phyloP scores from a whole-genome alignment of 30 jellyfish, hydroid and myxozoan genomes.

The Clytia hemisphaerica region DNA sequence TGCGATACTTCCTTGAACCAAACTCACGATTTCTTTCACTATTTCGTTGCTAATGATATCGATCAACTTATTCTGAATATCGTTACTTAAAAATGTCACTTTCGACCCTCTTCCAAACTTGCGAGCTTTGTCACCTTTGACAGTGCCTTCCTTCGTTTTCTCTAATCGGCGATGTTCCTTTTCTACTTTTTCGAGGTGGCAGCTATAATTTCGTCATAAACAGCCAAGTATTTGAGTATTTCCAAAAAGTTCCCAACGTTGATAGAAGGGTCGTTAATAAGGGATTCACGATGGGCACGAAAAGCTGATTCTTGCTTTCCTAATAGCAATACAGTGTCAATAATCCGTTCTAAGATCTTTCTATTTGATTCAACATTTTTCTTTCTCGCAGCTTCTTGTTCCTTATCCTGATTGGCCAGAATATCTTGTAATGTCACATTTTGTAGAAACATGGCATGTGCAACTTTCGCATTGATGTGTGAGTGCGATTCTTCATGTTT shows the following conservation, averaged over 20 bases:
- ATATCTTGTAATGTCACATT: background rate
- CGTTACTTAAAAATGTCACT: conserved; percentile 19
- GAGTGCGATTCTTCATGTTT: conserved; percentile 5
- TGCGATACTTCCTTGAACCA: conserved; percentile 8
- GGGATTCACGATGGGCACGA: conserved; percentile 23
- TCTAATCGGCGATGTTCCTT: background rate
- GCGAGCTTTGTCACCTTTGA: background rate
- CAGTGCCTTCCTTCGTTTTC: background rate
- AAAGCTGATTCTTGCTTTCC: conserved; percentile 31
- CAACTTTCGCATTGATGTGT: conserved; percentile 13
- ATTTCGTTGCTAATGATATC: conserved; percentile 16
- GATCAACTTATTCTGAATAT: conserved; percentile 18
- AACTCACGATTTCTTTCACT: background rate
- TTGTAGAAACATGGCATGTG: conserved; percentile 7
- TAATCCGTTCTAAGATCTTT: conserved; percentile 11
- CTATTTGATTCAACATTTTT: conserved; percentile 20
- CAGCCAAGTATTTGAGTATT: background rate
- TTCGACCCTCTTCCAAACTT: background rate
- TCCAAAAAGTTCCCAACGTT: conserved; percentile 15
- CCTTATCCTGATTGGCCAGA: conserved; percentile 3
- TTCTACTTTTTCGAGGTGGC: conserved; percentile 44
- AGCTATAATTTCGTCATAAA: conserved; percentile 1
- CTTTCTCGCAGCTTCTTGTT: conserved; percentile 21
- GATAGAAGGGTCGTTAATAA: background rate
- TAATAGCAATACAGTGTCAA: conserved; percentile 17